These are phyloP conservation scores for Melipona bicolor DNA, from an alignment of 2,888 invertebrate species.

Conservation along the genomic window DNA sequence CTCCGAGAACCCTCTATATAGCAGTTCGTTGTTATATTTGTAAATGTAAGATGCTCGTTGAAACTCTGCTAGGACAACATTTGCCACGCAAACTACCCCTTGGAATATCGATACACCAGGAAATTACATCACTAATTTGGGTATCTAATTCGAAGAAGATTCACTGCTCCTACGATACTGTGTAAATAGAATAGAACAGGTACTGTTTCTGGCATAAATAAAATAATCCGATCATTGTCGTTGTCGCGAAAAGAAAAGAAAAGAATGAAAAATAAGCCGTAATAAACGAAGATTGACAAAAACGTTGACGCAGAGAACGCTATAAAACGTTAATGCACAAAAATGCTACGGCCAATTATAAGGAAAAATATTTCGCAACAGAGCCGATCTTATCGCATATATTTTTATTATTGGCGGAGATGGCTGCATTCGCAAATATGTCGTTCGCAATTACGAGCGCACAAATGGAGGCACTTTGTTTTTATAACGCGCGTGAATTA, in stretches of 20 bases:
- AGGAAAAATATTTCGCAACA: no score
- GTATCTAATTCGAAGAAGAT: not conserved
- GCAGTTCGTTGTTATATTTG: not conserved
- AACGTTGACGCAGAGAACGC: no score
- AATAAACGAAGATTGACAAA: no score
- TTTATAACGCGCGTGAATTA: not conserved
- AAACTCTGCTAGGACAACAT: constrained; percentile 5
- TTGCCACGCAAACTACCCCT: not conserved
- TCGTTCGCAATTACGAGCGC: not conserved
- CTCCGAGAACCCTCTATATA: not conserved
- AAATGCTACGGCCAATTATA: no score
- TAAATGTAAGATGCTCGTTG: constrained; percentile 2
- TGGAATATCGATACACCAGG: not conserved
- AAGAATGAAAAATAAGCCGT: no score
- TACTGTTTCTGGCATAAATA: no score
- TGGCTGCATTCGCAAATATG: not conserved
- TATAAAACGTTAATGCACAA: no score
- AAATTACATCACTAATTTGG: not conserved
- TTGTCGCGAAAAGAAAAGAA: no score
- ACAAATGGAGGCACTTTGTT: not conserved
- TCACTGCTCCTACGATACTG: not conserved
- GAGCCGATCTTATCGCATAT: not conserved
- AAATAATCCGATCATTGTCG: no score
- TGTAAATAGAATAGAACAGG: no score
- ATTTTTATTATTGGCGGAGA: not conserved